These are phyloP conservation scores for Amphilophus citrinellus DNA, from an alignment of 2,113 vertebrate genomes.

Conservation along the genomic window DNA sequence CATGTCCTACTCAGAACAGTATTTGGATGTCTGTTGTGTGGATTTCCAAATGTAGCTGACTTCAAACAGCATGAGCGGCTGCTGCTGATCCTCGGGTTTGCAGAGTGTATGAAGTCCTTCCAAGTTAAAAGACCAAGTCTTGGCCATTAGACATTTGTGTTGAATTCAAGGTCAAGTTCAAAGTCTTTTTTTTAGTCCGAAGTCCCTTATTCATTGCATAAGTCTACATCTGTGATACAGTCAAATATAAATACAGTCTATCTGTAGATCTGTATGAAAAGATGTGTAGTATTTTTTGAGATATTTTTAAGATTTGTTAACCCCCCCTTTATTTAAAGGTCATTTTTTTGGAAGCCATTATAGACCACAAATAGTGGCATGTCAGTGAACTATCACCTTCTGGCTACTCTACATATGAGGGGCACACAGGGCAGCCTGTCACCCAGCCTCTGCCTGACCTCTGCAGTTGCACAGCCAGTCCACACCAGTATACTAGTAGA, in stretches of 20 bases:
- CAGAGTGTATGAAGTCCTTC: neutral
- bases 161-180: neutral
- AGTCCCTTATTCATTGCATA: neutral
- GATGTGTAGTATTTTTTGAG: neutral
- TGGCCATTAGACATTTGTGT: neutral
- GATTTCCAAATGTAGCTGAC: neutral
- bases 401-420: neutral
- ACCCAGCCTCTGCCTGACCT: slow-evolving; percentile 35
- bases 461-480: slow-evolving; percentile 22
- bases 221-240: neutral
- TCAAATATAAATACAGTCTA: neutral
- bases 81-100: neutral
- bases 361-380: neutral
- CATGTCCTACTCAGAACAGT: neutral
- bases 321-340: too few species aligned
- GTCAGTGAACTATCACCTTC: neutral
- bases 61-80: neutral
- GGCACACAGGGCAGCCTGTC: neutral
- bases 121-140: neutral
- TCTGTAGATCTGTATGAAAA: neutral
- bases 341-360: neutral
- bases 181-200: neutral
- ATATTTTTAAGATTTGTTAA: neutral
- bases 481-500: slow-evolving; percentile 32
- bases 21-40: neutral